Evolutionary conservation across 1,140 invertebrate species (phyloP).

Genomic region (Apis cerana): DNA sequence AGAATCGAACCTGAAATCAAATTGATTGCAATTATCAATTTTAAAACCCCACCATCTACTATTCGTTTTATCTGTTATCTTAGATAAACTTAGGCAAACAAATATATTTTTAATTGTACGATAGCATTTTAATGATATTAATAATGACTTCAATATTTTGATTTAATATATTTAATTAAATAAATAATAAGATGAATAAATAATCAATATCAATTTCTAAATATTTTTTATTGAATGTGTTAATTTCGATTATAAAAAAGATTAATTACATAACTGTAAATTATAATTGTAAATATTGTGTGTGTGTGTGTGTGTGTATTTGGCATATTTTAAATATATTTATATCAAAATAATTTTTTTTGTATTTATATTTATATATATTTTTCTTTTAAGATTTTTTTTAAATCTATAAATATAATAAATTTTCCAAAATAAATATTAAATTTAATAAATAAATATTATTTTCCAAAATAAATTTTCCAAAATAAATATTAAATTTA

Average conservation of each 20-base stretch:
- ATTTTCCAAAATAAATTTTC: too few relatives aligned
- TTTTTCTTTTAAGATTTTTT: too few relatives aligned
- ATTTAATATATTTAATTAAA: not conserved
- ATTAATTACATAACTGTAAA: not conserved
- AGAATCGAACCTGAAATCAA: conserved; percentile 37
- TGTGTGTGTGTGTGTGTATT: not conserved
- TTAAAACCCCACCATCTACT: not conserved
- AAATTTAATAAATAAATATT: too few relatives aligned
- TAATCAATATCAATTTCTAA: not conserved
- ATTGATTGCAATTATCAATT: conserved; percentile 35
- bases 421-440: too few relatives aligned
- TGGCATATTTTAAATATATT: too few relatives aligned
- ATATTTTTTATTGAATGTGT: not conserved
- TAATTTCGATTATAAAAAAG: not conserved
- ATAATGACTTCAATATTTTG: too few relatives aligned
- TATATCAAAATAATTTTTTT: too few relatives aligned
- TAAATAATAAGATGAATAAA: not conserved
- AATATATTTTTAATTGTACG: not conserved
- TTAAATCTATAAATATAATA: too few relatives aligned
- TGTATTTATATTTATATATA: too few relatives aligned
- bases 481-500: too few relatives aligned
- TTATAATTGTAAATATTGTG: not conserved
- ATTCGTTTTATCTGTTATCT: conserved; percentile 18
- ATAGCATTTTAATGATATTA: not conserved
- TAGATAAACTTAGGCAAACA: conserved; percentile 20